A percentile compares a stretch with the other conserved stretches of the same genome.
phyloP scores from a whole-genome alignment of 2,888 invertebrate genomes.

The Conus canariensis region DNA sequence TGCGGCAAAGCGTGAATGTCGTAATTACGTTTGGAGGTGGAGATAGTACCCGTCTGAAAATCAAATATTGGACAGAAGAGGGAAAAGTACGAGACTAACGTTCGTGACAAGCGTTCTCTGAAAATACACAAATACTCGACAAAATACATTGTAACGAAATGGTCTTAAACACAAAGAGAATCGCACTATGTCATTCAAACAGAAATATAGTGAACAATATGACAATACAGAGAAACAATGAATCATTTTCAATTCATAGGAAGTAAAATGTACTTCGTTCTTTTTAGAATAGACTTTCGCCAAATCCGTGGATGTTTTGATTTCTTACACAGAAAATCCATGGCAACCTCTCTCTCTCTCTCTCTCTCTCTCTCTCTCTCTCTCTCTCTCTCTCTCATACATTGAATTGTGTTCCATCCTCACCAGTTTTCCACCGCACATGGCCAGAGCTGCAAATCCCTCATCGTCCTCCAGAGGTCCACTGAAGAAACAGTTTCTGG shows the following conservation, averaged over 20 bases:
- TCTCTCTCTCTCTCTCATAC: too few relatives aligned
- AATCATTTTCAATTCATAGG: neutral
- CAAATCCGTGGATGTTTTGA: too few relatives aligned
- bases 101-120: neutral
- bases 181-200: neutral
- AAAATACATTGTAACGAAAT: neutral
- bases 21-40: neutral
- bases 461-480: constrained; percentile 5
- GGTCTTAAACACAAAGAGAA: neutral
- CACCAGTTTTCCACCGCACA: constrained; percentile 26
- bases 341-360: too few relatives aligned
- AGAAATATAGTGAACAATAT: neutral
- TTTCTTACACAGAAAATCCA: too few relatives aligned
- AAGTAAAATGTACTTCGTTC: neutral
- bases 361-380: too few relatives aligned
- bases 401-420: neutral
- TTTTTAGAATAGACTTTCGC: neutral
- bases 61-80: too few relatives aligned
- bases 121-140: neutral
- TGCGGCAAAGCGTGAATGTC: neutral
- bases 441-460: constrained; percentile 12
- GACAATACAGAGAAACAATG: neutral
- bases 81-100: too few relatives aligned
- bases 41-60: neutral
- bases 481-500: constrained; percentile 31